Base-by-base conservation (phyloP, 2,113 vertebrate genomes). In the Pomatostomus ruficeps region DNA sequence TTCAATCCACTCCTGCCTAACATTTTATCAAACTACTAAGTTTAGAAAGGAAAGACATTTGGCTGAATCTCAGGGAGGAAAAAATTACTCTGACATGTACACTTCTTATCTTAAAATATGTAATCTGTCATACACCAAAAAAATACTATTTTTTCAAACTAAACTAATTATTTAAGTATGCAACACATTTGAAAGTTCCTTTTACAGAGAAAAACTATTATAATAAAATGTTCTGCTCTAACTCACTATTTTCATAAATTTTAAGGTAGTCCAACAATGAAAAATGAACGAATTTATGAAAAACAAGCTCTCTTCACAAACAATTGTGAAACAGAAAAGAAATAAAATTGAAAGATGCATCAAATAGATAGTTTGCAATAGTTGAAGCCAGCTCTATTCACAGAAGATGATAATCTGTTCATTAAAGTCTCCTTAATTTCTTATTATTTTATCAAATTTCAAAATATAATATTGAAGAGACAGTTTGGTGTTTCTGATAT, bases 171-270 rank as follows among this genome's bases (percentile, higher is more conserved):
- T 70, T 91, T 88, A 84, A 92, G 29, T 65, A 46, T 65, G 46
- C 9, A 63, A 51, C 12, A 61, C 36, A 46, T 88, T 77, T 71
- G n/a, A 88, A 55, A 22, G 6, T n/a, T 84, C 52, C 29, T 83
- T 42, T 61, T 75, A 72, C 5, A 7, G 48, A 80, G 23, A 28
- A 94, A 86, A 80, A 10, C 14, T 92, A 29, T 58, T 89, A 74
- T 11, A 77, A 85, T 26, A 77, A 93, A 68, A 62, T 55, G 4
- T 74, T 91, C 46, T 90, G 28, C 16, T 90, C 12, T 58, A 92
- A 79, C 51, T 91, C 46, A 65, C 19, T 80, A 73, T 95, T 91
- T 95, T 94, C 51, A 77, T 83, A 86, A 96, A 48, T 21, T n/a
- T 55, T 82, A 55, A 91, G 43, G 62, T 62, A 84, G n/a, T 55